Evolutionary conservation across 1,140 invertebrate genomes (phyloP), one percentile per base, ranked within the genome.

Genomic region (Hyphantria cunea): DNA sequence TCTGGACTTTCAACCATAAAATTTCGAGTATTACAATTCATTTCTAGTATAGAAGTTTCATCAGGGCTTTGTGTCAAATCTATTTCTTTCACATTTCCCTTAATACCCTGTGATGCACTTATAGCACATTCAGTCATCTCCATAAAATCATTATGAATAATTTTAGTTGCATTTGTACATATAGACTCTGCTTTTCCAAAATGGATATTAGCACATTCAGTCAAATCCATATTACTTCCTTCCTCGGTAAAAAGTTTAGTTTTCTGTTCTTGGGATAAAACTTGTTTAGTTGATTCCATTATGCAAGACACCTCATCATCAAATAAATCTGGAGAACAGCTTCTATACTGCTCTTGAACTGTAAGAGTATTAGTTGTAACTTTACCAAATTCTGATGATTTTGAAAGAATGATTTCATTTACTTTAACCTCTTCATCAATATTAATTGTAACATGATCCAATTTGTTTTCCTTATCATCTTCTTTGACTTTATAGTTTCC

Each of bases 281-380:
- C 41, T 59, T 49, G 52, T 62, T 62, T 42, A 45, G 37, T 32
- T 42, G 11, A 64, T 34, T 74, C 70, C 49, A 76, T 50, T 45
- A 80, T 56, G 31, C 54, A 51, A n/a, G 77, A 80, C 10, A 58
- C 50, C 61, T 91, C 89, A 79, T 90, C 89, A 76, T 86, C 87
- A 84, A 93, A 93, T 52, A 93, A 74, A 79, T 93, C 92, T 39
- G 92, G 92, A 11, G 92, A 93, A 49, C 66, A 47, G 78, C 87
- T 82, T 77, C 83, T 78, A 12, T 68, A 34, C 34, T 49, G 44
- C 41, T 31, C 13, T 48, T 15, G 0, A 8, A 45, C 8, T 42
- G 8, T 13, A 10, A 41, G 34, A 37, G 25, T 31, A 34, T 10
- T 37, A 11, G 7, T 50, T 42, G 37, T 17, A 17, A 32, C n/a